Evolutionary conservation across 2,797 vertebrate genomes (phyloP).

Genomic region (Meda fulgida): DNA sequence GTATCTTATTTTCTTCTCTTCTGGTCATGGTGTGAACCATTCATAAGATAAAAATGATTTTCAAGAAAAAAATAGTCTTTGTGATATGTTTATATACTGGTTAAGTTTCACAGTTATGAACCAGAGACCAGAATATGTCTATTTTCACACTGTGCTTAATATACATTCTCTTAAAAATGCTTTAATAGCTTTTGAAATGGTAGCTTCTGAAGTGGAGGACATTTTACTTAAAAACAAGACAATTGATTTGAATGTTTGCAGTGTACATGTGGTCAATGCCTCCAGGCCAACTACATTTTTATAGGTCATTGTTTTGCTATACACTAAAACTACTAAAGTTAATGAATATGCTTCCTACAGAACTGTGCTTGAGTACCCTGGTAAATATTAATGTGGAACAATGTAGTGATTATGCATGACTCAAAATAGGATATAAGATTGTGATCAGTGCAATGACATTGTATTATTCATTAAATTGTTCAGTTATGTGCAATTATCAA

Average conservation of each 20-base stretch:
- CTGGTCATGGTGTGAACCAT: too few species aligned
- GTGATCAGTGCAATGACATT: neutral
- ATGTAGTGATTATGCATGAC: slow-evolving; percentile 5
- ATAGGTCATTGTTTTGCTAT: neutral
- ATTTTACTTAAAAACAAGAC: neutral
- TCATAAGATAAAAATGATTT: too few species aligned
- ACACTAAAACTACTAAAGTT: neutral
- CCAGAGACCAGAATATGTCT: too few species aligned
- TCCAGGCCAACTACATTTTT: neutral
- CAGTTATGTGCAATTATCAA: slow-evolving; percentile 14
- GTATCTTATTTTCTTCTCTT: too few species aligned
- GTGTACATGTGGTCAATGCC: neutral
- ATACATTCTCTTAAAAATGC: neutral
- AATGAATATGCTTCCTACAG: neutral
- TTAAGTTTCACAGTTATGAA: too few species aligned
- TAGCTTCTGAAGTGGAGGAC: neutral
- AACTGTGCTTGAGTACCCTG: neutral
- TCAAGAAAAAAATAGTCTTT: too few species aligned
- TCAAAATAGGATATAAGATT: neutral
- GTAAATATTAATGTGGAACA: neutral
- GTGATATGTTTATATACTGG: too few species aligned
- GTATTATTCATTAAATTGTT: slow-evolving; percentile 1
- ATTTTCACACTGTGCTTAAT: too few species aligned
- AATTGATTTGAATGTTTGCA: neutral
- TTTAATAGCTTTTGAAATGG: neutral